Evolutionary conservation across 2,797 vertebrate species (phyloP), one percentile per base, ranked within the genome.

Genomic region (Poecilia wingei): DNA sequence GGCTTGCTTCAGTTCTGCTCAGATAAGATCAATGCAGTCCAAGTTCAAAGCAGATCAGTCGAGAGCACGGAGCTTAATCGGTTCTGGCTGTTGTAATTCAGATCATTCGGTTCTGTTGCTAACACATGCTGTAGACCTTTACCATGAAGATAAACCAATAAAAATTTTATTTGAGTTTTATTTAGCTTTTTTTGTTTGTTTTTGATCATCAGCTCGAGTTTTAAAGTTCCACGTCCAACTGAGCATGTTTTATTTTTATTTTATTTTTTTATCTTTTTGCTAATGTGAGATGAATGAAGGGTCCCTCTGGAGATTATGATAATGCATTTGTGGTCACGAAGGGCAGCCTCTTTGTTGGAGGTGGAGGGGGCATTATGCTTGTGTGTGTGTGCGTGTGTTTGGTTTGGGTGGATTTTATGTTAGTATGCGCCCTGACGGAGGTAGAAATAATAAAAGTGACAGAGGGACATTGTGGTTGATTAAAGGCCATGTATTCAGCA

Each of bases 261-360:
- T 49, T 51, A 8, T 22, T 8, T 7, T 53, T 91, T 93, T 51
- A 7, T 9, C 1, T 51, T 7, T 22, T 93, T 92, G 81, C 82
- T 93, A 93, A 94, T 93, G 89, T 83, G 79, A 92, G 94, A 94
- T 95, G 89, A 94, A 94, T 93, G 86, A 75, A 82, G 78, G 73
- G 72, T 66, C 88, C 90, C 94, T 91, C 89, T 55, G 76, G 92
- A 92, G 92, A 93, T 87, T 90, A 83, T 69, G 74, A 84, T 95
- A 93, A 95, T 93, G 86, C 87, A 95, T 95, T 95, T 86, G 22
- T 8, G 74, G 86, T 88, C 94, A 95, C 78, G 90, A 47, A 86
- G 76, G 77, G 86, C 86, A 47, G 85, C 76, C 72, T 36, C 2
- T 78, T 84, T 76, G 80, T 49, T 16, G 73, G 61, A n/a, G 72